These are phyloP conservation scores for Chamaea fasciata DNA, from an alignment of 2,113 vertebrate species.

Conservation along the genomic window DNA sequence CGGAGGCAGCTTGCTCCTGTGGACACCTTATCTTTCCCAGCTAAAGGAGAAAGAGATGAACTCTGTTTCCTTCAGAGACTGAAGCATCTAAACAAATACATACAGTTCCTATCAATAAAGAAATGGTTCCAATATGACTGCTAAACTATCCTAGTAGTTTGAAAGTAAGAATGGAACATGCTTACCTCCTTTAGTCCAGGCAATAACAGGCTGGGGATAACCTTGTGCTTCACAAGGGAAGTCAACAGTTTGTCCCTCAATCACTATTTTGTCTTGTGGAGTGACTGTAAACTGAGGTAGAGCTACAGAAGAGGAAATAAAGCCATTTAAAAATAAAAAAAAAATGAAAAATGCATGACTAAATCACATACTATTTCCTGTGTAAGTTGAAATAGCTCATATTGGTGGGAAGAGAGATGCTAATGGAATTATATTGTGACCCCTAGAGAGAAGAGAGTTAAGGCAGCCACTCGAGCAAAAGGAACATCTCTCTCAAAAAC, in stretches of 20 bases:
- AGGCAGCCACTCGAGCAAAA: not conserved
- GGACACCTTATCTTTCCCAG: not conserved
- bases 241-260: constrained; percentile 92
- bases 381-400: not conserved
- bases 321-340: not conserved
- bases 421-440: not conserved
- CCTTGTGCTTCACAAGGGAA: constrained; percentile 92
- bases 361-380: not conserved
- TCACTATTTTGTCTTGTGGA: constrained; percentile 86
- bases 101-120: not conserved
- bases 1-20: not conserved
- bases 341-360: not conserved
- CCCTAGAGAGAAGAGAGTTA: not conserved
- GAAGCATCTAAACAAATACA: not conserved
- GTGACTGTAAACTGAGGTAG: constrained; percentile 89
- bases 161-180: not conserved
- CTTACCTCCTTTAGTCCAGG: constrained; percentile 93
- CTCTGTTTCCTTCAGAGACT: not conserved
- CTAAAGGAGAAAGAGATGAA: not conserved
- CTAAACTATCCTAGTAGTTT: not conserved
- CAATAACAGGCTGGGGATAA: constrained; percentile 89
- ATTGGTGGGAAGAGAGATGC: not conserved
- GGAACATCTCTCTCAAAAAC: not conserved
- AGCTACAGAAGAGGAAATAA: constrained; percentile 66
- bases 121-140: not conserved